Evolutionary conservation across 35 echinoderm and acorn worm species (phyloP), one percentile per base, ranked within the genome.

Genomic region (Chiridota heheva): DNA sequence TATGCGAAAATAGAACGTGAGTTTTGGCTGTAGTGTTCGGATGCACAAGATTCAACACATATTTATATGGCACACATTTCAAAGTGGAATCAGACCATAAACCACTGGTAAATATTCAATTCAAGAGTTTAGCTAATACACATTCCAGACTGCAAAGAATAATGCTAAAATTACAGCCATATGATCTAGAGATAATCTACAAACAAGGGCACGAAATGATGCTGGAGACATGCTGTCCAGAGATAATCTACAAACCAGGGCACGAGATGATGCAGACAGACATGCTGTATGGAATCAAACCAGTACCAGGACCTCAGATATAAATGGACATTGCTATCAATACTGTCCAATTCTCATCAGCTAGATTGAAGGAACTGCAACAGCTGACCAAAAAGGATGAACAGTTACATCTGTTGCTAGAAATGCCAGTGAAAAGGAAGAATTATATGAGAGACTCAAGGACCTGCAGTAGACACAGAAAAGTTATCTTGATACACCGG

Each of bases 11-110:
- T 69, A 1, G 59, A 82, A 48, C 12, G 78, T 0, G 78, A 82
- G 40, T 18, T 82, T n/a, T 26, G 46, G 81, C 81, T 12, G 65
- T 84, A n/a, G 83, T 86, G 1, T 86, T 86, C 45, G 70, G 83
- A 13, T 75, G 69, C 44, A 70, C 70, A 30, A 25, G 76, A 5
- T 81, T 88, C 40, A 63, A 88, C 28, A 81, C 74, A 6, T 88
- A 81, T 67, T 2, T 88, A 2, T 88, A 81, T 42, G 43, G 76
- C 40, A 27, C 57, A 4, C 48, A 51, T 17, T 87, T 87, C 69
- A 62, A 48, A 5, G 46, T 89, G 6, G n/a, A n/a, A n/a, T n/a
- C n/a, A n/a, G n/a, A n/a, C n/a, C n/a, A n/a, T n/a, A n/a, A n/a
- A n/a, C n/a, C 44, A 7, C 39, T 89, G 18, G 86, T 60, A 44